Base-by-base conservation (phyloP, 2,113 vertebrate genomes). In the Cyprinus carpio region DNA sequence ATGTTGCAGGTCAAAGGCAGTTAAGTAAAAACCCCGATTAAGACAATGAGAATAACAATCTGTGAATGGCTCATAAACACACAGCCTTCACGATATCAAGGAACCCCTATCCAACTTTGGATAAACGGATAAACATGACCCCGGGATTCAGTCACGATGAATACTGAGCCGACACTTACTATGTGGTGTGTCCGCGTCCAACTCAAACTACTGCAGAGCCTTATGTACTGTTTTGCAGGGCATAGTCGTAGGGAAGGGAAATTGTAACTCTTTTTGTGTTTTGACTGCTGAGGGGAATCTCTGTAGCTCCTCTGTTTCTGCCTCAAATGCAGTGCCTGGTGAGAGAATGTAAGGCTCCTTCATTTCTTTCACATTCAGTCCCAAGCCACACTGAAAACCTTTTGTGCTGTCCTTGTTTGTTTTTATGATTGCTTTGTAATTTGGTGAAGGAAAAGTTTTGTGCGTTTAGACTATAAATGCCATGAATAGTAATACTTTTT, bases 121-220 rank as follows among this genome's bases (percentile, higher is more conserved):
- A 40, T 29, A 46, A 81, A 25, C 15, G n/a, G 20, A 81, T 65
- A 46, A 46, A 81, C 78, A 81, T 27, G 34, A 5, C n/a, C 37
- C 34, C n/a, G 16, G 8, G 34, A 62, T 43, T 64, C 15, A 27
- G 58, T 25, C 31, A 13, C n/a, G n/a, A n/a, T n/a, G 37, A 4
- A 40, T 9, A 60, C 76, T 43, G 40, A 74, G 37, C 71, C 46
- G 71, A 74, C 71, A 75, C 72, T 74, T 74, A 34, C 27, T 25
- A 80, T n/a, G 34, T 23, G 34, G n/a, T 34, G 54, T 27, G 37
- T 27, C 51, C 10, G 37, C n/a, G 62, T 31, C 79, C 62, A 67
- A 49, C 10, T 86, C 34, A 84, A 85, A 91, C 88, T 89, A 88
- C 89, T 90, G 87, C 81, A 72, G 81, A 75, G 40, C 78, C n/a